Evolutionary conservation across 2,797 vertebrate species (phyloP).

Genomic region (Rhabdophis nuchalis): DNA sequence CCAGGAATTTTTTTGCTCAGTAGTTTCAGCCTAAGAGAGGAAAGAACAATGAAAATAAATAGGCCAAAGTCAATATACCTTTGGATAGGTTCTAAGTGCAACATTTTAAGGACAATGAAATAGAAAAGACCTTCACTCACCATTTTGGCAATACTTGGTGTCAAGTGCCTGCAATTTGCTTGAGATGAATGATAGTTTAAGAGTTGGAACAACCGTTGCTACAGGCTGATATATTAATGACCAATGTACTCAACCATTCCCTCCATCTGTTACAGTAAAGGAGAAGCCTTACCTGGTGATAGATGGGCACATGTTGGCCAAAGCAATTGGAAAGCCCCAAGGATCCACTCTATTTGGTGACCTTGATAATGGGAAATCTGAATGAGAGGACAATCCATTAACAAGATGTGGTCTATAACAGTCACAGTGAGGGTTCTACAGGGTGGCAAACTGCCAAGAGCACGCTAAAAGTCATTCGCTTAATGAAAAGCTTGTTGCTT

Average conservation of each 20-base stretch:
- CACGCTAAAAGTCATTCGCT: background rate
- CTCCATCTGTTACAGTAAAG: background rate
- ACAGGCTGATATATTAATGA: background rate
- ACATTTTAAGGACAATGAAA: background rate
- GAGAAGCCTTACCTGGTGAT: background rate
- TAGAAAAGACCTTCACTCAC: background rate
- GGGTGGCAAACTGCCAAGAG: background rate
- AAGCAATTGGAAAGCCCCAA: background rate
- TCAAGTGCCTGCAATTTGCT: background rate
- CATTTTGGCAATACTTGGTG: background rate
- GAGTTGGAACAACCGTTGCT: background rate
- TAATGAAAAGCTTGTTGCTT: background rate
- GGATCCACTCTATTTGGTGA: background rate
- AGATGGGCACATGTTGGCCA: background rate
- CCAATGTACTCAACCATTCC: rapidly evolving
- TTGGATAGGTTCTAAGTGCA: background rate
- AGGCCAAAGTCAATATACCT: background rate
- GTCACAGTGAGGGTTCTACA: background rate
- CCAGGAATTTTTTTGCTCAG: background rate
- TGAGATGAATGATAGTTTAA: background rate
- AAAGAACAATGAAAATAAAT: rapidly evolving
- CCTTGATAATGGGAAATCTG: background rate
- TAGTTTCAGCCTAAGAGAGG: background rate
- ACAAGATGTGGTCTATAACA: background rate
- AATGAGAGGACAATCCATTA: slow-evolving; percentile 3